Percentiles rank a stretch among this genome's conserved stretches.
phyloP scores from a whole-genome alignment of 2,888 invertebrate genomes.

The Lapara coniferarum region DNA sequence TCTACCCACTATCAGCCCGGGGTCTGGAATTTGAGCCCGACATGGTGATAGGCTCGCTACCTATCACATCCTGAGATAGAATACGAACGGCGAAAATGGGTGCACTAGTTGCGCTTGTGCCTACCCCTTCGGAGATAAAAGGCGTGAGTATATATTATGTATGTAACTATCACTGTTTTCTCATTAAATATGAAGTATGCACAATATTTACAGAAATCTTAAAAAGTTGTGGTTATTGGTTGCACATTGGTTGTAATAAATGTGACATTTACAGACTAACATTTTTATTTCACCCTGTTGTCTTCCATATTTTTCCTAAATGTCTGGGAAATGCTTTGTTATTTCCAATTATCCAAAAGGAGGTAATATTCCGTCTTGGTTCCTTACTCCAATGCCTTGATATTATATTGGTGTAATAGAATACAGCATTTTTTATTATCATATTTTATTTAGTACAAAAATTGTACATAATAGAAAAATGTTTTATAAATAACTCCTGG shows the following conservation, averaged over 20 bases:
- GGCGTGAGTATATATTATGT: neutral
- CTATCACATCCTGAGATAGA: too few species aligned
- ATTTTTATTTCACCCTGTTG: neutral
- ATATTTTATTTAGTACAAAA: constrained; percentile 32
- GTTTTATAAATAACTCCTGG: constrained; percentile 30
- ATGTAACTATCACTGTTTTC: neutral
- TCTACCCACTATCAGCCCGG: too few species aligned
- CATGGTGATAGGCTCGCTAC: too few species aligned
- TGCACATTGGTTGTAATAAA: constrained; percentile 25
- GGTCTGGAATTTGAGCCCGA: neutral
- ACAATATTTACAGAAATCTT: neutral
- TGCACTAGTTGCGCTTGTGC: too few species aligned
- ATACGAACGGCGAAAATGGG: too few species aligned
- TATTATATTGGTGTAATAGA: neutral
- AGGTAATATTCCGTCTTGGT: neutral
- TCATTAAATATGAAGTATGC: neutral
- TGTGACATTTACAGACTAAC: neutral
- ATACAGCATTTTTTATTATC: neutral
- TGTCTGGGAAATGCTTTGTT: neutral
- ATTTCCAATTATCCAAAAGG: neutral
- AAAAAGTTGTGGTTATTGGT: constrained; percentile 7
- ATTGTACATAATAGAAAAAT: constrained; percentile 30
- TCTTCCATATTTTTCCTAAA: neutral
- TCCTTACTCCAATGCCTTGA: too few species aligned
- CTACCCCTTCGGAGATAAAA: too few species aligned